Evolutionary conservation across 2,888 invertebrate species (phyloP).

Genomic region (Caenorhabditis sp.): DNA sequence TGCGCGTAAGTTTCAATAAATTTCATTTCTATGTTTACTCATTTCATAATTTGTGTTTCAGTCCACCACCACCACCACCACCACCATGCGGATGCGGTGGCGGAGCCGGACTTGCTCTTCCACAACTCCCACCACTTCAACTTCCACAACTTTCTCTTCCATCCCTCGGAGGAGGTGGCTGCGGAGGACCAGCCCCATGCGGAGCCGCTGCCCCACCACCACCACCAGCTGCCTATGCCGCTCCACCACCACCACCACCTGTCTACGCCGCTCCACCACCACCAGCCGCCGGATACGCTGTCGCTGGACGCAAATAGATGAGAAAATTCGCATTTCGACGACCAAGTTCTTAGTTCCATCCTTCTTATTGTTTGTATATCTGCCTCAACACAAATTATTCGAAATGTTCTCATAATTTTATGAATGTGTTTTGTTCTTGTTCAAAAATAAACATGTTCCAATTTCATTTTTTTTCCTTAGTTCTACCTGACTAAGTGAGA

Average conservation of each 20-base stretch:
- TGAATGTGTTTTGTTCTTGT: slow-evolving; percentile 22
- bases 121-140: slow-evolving; percentile 47
- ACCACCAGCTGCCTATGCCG: slow-evolving; percentile 42
- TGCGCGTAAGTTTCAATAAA: slow-evolving; percentile 44
- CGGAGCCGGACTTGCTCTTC: slow-evolving; percentile 21
- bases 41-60: slow-evolving; percentile 10
- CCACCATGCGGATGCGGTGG: slow-evolving; percentile 51
- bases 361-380: neutral
- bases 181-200: slow-evolving; percentile 45
- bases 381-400: neutral
- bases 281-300: slow-evolving; percentile 36
- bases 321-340: neutral
- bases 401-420: slow-evolving; percentile 7
- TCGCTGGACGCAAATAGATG: slow-evolving; percentile 26
- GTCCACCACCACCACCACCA: slow-evolving; percentile 50
- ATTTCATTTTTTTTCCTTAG: neutral
- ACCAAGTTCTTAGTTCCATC: neutral
- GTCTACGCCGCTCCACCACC: slow-evolving; percentile 42
- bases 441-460: slow-evolving; percentile 2
- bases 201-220: slow-evolving; percentile 44
- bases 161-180: slow-evolving; percentile 49
- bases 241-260: slow-evolving; percentile 14
- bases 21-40: neutral
- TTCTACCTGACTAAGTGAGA: no score
- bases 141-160: slow-evolving; percentile 41